phyloP scores from a whole-genome alignment of 2,888 invertebrate genomes.

The Limnephilus auricula region DNA sequence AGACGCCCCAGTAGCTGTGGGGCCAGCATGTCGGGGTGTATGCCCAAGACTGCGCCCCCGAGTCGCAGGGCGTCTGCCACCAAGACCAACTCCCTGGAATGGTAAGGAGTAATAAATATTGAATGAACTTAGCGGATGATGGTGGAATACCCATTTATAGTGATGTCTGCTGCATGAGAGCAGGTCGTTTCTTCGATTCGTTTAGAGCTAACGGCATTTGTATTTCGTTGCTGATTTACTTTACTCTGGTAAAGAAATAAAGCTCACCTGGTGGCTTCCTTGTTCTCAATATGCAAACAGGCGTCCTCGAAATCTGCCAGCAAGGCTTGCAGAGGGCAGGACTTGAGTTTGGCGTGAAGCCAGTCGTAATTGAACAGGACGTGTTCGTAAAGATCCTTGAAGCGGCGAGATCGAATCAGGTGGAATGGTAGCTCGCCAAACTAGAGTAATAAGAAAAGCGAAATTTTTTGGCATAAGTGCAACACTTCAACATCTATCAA shows the following conservation, averaged over 20 bases:
- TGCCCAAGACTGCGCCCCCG: slow-evolving; percentile 94
- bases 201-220: not conserved
- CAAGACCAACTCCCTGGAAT: slow-evolving; percentile 89
- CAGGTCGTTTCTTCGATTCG: not conserved
- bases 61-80: slow-evolving; percentile 95
- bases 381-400: slow-evolving; percentile 92
- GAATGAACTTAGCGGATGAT: not conserved
- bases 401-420: slow-evolving; percentile 92
- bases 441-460: slow-evolving; percentile 72
- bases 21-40: slow-evolving; percentile 96
- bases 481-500: too few relatives aligned
- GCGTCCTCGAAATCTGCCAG: slow-evolving; percentile 98
- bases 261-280: slow-evolving; percentile 85
- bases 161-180: too few relatives aligned
- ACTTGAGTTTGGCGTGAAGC: slow-evolving; percentile 96
- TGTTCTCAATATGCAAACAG: slow-evolving; percentile 87
- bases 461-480: too few relatives aligned
- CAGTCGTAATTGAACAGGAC: slow-evolving; percentile 98
- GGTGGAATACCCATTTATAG: too few relatives aligned
- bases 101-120: not conserved
- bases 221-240: not conserved
- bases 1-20: slow-evolving; percentile 95
- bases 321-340: slow-evolving; percentile 96
- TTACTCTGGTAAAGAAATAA: not conserved
- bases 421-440: slow-evolving; percentile 98